Base-by-base conservation (phyloP, 2,888 invertebrate genomes). In the Tipula confusa region DNA sequence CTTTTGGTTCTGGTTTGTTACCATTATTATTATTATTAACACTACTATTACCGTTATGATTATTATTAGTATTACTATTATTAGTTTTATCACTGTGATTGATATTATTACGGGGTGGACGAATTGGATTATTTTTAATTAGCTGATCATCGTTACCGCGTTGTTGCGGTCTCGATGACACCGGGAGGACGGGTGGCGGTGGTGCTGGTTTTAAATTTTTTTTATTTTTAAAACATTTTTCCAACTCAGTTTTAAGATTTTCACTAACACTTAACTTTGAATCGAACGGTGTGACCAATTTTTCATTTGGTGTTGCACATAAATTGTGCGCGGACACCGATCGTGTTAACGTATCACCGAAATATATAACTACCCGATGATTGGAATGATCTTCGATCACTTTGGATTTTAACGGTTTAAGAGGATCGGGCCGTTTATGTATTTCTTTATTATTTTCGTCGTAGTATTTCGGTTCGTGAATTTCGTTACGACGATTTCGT, bases 351-450 rank as follows among this genome's bases (percentile, higher is more conserved):
- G 93, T 92, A 87, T 94, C 94, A 36, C 94, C 94, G 85, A 94
- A 94, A 87, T 94, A 94, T 86, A 94, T 93, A 82, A 94, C 93
- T n/a, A 94, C 93, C 89, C 93, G 93, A 87, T 94, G 93, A 85
- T 91, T 90, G 85, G 89, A 89, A 87, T 91, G 43, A 89, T 83
- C 90, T 13, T 82, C 80, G n/a, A 29, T 31, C 15, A 80, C 29
- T 80, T 80, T 80, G 1, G 80, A 80, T 80, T 80, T 80, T n/a
- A 80, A 15, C n/a, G 80, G 31, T 80, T 80, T 29, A 7, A 31
- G 9, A 6, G 80, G 29, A 29, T 29, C n/a, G 31, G 80, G 80
- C 29, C 80, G 29, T 9, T 80, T 80, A 29, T 80, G 80, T 7
- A 80, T 80, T 7, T 29, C 80, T 9, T 29, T 80, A 29, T 80